These are phyloP conservation scores for Miniopterus natalensis DNA, from an alignment of 2,113 vertebrate species.

Conservation along the genomic window DNA sequence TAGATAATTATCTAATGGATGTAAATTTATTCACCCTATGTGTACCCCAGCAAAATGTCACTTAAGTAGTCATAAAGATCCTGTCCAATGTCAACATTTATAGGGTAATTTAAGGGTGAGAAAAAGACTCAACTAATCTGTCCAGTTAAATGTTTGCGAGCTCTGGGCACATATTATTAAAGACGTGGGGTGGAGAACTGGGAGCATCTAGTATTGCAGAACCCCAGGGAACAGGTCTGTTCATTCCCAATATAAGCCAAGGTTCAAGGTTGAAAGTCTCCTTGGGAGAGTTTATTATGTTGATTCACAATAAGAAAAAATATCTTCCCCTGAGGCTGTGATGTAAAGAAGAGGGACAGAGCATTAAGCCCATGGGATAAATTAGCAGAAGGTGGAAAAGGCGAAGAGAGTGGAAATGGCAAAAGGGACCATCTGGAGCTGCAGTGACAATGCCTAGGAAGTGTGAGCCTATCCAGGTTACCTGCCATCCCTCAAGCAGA, in stretches of 20 bases:
- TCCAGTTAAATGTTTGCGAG: neutral
- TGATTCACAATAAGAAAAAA: neutral
- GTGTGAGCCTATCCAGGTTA: accelerated
- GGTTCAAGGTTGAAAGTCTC: neutral
- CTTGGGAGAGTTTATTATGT: neutral
- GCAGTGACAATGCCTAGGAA: too few species aligned
- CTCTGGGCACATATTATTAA: neutral
- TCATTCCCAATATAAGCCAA: neutral
- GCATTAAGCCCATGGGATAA: neutral
- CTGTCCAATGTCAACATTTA: constrained; percentile 49
- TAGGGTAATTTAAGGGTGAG: neutral
- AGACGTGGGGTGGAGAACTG: neutral
- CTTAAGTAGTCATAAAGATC: constrained; percentile 44
- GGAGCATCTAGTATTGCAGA: neutral
- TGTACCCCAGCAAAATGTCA: constrained; percentile 46
- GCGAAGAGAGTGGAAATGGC: neutral
- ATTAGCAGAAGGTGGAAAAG: neutral
- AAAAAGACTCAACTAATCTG: neutral
- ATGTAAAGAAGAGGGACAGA: neutral
- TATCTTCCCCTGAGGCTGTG: neutral
- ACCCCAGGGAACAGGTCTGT: neutral
- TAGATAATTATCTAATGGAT: constrained; percentile 19
- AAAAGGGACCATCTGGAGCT: neutral
- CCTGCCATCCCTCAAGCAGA: neutral
- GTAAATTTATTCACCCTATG: constrained; percentile 7